Percentiles rank a stretch among this genome's conserved stretches.
Evolutionary conservation across 2,113 vertebrate species (phyloP).

Genomic region (Rallus limicola): DNA sequence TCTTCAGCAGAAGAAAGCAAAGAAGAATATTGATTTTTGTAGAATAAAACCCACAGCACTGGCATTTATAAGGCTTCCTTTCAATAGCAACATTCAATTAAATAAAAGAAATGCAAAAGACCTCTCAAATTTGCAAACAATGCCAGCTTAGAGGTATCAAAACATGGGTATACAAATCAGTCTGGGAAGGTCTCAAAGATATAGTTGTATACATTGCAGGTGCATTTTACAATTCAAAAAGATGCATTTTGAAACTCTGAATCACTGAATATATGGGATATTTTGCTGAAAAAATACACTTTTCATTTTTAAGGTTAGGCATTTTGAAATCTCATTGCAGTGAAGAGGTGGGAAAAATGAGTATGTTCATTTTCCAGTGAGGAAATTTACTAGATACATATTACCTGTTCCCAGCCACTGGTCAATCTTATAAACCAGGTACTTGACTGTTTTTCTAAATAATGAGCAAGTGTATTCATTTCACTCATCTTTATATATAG

Average conservation of each 20-base stretch:
- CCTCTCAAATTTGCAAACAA: background rate
- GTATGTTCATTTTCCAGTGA: background rate
- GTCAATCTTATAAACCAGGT: background rate
- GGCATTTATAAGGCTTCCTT: background rate
- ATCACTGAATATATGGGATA: background rate
- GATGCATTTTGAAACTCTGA: background rate
- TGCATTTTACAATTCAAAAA: background rate
- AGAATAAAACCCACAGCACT: background rate
- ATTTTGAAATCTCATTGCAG: background rate
- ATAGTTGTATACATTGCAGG: background rate
- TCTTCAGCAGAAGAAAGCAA: background rate
- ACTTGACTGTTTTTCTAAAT: background rate
- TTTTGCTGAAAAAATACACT: background rate
- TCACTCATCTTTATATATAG: background rate
- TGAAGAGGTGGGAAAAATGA: background rate
- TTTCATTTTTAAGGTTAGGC: background rate
- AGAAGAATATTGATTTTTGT: background rate
- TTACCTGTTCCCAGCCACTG: background rate
- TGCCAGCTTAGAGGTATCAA: background rate
- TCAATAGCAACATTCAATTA: background rate
- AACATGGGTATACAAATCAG: background rate
- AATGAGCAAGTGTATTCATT: background rate
- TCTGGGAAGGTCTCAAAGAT: background rate
- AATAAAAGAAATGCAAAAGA: background rate
- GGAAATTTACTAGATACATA: background rate